These are phyloP conservation scores for Nebria brevicollis DNA, from an alignment of 2,888 invertebrate genomes.

Conservation along the genomic window DNA sequence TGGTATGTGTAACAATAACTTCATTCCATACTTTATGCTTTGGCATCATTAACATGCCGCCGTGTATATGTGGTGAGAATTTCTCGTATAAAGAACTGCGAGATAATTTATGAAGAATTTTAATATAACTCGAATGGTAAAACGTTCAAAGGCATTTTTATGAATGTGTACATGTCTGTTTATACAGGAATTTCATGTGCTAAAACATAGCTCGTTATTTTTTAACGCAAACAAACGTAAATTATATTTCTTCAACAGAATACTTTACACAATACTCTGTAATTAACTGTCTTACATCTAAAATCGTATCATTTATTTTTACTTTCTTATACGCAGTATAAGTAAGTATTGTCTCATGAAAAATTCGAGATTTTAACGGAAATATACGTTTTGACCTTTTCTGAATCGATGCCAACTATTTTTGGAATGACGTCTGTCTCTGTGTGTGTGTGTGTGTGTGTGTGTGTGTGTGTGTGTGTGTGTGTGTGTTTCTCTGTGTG, in stretches of 20 bases:
- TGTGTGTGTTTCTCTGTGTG: no score
- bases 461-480: no score
- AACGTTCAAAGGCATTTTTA: constrained; percentile 41
- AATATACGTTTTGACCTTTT: no score
- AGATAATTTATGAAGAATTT: constrained; percentile 45
- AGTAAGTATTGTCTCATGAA: no score
- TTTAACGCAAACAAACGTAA: constrained; percentile 28
- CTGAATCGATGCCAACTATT: no score
- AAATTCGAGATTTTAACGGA: no score
- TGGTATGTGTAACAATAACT: background rate
- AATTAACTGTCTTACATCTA: background rate
- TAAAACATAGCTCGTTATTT: constrained; percentile 39
- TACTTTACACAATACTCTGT: no score
- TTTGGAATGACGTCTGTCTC: no score
- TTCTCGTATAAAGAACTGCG: constrained; percentile 16
- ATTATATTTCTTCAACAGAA: constrained; percentile 22
- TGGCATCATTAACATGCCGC: background rate
- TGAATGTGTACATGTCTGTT: constrained; percentile 17
- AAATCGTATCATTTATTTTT: background rate
- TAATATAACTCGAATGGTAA: constrained; percentile 39
- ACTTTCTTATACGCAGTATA: no score
- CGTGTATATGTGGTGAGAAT: constrained; percentile 1
- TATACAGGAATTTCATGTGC: constrained; percentile 38
- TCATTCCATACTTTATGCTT: background rate
- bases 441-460: no score